Evolutionary conservation across 2,113 vertebrate species (phyloP).

Genomic region (Sporophila hypoxantha): DNA sequence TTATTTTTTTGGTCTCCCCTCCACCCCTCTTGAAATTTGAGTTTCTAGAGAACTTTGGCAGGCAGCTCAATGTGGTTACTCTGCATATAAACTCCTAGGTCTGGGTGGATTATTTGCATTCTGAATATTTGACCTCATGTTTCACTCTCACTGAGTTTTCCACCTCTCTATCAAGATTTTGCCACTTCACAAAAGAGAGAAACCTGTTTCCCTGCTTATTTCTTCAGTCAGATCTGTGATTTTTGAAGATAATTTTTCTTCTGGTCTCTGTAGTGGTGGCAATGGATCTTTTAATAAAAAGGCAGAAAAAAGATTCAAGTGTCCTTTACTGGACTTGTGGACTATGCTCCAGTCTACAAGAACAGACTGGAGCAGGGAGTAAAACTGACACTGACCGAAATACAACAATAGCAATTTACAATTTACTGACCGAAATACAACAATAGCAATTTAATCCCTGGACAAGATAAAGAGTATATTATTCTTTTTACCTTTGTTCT

Average conservation of each 20-base stretch:
- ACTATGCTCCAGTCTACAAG: neutral
- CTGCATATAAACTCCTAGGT: neutral
- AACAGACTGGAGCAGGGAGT: neutral
- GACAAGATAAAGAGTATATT: neutral
- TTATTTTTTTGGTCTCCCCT: no score
- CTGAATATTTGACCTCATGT: neutral
- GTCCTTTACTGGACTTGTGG: neutral
- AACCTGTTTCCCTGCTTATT: neutral
- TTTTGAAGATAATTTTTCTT: neutral
- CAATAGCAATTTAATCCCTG: neutral
- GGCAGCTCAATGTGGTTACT: neutral
- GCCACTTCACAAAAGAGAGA: neutral
- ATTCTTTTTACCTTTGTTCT: neutral
- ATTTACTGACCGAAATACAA: neutral
- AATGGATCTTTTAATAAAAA: neutral
- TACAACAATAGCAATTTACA: neutral
- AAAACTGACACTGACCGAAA: neutral
- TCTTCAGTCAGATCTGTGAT: neutral
- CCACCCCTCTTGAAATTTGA: neutral
- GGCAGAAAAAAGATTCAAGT: neutral
- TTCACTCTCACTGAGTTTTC: neutral
- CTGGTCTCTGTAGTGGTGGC: neutral
- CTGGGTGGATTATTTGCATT: slow-evolving; percentile 31
- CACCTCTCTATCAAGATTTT: neutral
- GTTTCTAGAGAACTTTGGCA: neutral